Conservation (phyloP, 2,888 invertebrate species). For the Trachelus iudaicus region DNA sequence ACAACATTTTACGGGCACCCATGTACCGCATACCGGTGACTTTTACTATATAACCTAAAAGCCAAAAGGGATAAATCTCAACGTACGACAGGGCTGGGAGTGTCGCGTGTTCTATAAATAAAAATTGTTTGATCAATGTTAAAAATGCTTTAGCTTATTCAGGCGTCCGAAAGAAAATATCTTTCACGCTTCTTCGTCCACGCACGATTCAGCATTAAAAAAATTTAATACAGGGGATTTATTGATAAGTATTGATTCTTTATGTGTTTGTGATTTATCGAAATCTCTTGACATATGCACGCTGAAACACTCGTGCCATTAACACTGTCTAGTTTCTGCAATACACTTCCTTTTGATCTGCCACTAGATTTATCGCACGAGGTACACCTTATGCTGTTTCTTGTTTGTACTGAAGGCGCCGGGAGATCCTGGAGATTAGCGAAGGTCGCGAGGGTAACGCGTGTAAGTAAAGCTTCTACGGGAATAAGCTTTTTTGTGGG, state of each 20-base stretch:
- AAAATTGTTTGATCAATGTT: constrained; percentile 39
- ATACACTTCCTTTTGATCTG: neutral
- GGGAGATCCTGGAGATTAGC: neutral
- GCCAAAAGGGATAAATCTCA: neutral
- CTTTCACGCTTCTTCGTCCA: neutral
- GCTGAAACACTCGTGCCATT: neutral
- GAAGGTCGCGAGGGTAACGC: neutral
- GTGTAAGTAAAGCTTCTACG: neutral
- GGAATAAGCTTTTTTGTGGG: neutral
- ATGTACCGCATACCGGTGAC: neutral
- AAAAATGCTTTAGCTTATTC: neutral
- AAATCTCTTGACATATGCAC: neutral
- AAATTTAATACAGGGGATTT: neutral
- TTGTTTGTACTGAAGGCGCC: neutral
- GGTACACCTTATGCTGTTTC: neutral
- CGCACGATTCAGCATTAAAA: neutral
- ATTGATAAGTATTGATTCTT: neutral
- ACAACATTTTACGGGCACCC: neutral
- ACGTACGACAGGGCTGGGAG: neutral
- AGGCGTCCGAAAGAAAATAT: neutral
- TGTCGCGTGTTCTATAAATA: constrained; percentile 19
- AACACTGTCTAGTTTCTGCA: neutral
- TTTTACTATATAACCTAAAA: neutral
- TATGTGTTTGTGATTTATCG: neutral
- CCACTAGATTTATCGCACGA: neutral